Evolutionary conservation across 2,888 invertebrate genomes (phyloP).

Genomic region (Autographa pulchrina): DNA sequence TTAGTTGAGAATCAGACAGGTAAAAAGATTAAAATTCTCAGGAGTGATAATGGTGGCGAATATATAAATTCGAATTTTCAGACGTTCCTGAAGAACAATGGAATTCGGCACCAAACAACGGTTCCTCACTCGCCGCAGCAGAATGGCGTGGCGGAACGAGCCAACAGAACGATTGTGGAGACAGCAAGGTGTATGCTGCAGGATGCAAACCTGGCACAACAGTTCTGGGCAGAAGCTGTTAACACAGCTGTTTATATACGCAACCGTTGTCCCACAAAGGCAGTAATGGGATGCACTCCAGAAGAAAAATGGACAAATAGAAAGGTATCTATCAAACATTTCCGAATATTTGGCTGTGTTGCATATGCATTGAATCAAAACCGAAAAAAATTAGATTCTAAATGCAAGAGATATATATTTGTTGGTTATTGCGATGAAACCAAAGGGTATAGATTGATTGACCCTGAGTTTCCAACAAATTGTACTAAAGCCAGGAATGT

Average conservation of each 20-base stretch:
- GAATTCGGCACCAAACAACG: too few relatives aligned
- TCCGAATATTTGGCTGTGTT: neutral
- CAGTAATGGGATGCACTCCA: neutral
- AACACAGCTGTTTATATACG: conserved; percentile 1
- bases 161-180: neutral
- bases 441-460: conserved; percentile 19
- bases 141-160: too few relatives aligned
- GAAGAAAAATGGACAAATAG: conserved; percentile 1
- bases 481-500: conserved; percentile 13
- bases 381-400: neutral
- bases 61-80: too few relatives aligned
- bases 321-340: neutral
- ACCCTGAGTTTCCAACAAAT: conserved; percentile 10
- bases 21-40: too few relatives aligned
- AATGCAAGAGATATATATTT: conserved; percentile 11
- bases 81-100: too few relatives aligned
- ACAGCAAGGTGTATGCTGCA: neutral
- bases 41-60: too few relatives aligned
- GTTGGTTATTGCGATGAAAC: conserved; percentile 13
- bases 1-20: too few relatives aligned
- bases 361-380: neutral
- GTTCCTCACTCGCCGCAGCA: too few relatives aligned
- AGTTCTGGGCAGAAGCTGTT: conserved; percentile 7
- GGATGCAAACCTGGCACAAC: neutral
- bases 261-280: neutral